Conservation (phyloP, 2,888 invertebrate species). For the Abscondita cerata region DNA sequence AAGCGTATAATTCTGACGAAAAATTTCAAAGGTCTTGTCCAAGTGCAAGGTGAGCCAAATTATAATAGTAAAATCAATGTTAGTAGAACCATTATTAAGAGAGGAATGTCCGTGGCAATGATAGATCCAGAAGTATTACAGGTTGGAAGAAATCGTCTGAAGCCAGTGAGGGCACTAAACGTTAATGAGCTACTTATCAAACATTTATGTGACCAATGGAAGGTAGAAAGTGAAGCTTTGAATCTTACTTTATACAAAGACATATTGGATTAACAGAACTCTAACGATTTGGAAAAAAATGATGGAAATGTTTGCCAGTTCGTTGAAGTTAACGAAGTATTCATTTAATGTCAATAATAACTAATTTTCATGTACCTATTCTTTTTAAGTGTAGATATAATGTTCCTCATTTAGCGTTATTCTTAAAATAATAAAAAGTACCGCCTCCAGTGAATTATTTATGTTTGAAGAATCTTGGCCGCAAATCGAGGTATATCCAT, state of each 20-base stretch:
- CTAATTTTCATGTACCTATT: no score
- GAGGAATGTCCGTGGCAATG: neutral
- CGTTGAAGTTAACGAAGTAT: neutral
- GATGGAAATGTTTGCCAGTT: neutral
- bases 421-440: no score
- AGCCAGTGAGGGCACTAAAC: neutral
- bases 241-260: neutral
- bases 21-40: neutral
- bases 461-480: no score
- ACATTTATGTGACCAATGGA: neutral
- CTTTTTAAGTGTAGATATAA: no score
- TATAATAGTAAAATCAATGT: neutral
- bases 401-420: no score
- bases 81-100: neutral
- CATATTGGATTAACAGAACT: neutral
- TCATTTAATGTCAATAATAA: no score
- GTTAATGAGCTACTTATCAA: neutral
- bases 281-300: neutral
- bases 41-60: neutral
- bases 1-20: neutral
- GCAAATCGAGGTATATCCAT: no score
- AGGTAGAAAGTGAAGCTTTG: neutral
- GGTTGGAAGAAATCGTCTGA: neutral
- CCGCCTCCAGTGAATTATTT: no score
- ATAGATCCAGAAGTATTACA: neutral